Evolutionary conservation across 2,888 invertebrate species (phyloP).

Genomic region (Tenthredo mesomela): DNA sequence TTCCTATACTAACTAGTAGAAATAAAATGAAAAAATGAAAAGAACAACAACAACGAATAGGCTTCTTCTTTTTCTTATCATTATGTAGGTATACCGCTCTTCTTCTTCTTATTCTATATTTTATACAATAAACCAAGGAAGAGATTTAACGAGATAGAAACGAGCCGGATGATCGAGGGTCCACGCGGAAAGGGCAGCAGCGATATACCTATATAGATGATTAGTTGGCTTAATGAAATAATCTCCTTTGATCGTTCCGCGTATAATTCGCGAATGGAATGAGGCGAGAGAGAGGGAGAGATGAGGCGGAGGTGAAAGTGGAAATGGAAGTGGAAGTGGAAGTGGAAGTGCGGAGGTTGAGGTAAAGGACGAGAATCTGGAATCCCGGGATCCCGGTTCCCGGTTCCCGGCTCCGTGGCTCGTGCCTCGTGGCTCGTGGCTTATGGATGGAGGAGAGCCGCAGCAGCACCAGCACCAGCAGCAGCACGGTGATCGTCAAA

Average conservation of each 20-base stretch:
- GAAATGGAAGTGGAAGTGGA: neutral
- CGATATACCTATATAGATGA: conserved; percentile 57
- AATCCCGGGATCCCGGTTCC: conserved; percentile 55
- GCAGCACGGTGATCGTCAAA: conserved; percentile 61
- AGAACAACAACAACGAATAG: neutral
- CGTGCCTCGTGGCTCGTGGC: conserved; percentile 60
- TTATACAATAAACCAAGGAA: neutral
- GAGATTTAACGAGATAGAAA: conserved; percentile 10
- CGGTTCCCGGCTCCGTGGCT: conserved; percentile 61
- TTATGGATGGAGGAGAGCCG: conserved; percentile 55
- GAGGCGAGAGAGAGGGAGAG: neutral
- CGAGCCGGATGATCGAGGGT: conserved; percentile 26
- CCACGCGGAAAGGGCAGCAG: neutral
- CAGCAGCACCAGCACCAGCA: no score
- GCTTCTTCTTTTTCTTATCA: neutral
- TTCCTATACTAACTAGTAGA: no score
- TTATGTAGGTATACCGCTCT: no score
- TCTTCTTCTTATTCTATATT: neutral
- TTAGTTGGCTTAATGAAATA: conserved; percentile 76
- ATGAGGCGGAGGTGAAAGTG: neutral
- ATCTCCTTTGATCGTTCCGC: conserved; percentile 74
- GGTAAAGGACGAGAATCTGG: neutral
- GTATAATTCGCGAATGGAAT: conserved; percentile 53
- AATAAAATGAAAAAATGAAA: neutral
- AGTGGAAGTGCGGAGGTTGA: neutral